phyloP scores from a whole-genome alignment of 2,888 invertebrate species.

The Drosophila helvetica region DNA sequence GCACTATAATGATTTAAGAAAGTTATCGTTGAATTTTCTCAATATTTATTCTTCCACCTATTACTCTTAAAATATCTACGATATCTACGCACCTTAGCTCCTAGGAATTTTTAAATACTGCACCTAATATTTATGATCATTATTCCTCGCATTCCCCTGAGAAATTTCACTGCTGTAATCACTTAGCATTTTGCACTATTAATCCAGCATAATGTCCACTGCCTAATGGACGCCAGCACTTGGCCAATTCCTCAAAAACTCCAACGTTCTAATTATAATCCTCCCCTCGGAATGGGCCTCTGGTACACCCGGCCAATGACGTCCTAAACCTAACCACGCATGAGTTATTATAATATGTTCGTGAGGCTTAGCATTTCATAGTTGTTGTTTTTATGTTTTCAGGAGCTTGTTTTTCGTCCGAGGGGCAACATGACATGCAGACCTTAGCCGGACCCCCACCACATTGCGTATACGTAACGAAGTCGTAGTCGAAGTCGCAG shows the following conservation, averaged over 20 bases:
- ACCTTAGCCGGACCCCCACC: slow-evolving; percentile 18
- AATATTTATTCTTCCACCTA: background rate
- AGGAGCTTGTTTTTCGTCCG: slow-evolving; percentile 15
- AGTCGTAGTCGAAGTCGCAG: background rate
- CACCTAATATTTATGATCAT: background rate
- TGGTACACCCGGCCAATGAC: slow-evolving; percentile 29
- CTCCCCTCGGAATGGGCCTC: background rate
- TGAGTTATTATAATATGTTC: slow-evolving; percentile 46
- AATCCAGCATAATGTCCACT: slow-evolving; percentile 1
- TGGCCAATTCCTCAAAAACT: background rate
- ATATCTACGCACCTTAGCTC: background rate
- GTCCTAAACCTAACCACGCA: slow-evolving; percentile 43
- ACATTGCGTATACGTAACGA: slow-evolving; percentile 47
- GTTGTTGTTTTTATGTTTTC: slow-evolving; percentile 45
- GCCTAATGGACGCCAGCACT: background rate
- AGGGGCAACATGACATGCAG: slow-evolving; percentile 50
- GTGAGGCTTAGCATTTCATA: slow-evolving; percentile 54
- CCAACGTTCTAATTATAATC: slow-evolving; percentile 8
- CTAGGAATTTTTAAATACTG: background rate
- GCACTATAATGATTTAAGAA: too few relatives aligned
- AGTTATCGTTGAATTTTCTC: too few relatives aligned
- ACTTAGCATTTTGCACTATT: background rate
- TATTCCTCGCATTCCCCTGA: background rate
- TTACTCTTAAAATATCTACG: background rate
- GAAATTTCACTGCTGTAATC: background rate